Evolutionary conservation across 2,888 invertebrate genomes (phyloP).

Genomic region (Cheilosia variabilis): DNA sequence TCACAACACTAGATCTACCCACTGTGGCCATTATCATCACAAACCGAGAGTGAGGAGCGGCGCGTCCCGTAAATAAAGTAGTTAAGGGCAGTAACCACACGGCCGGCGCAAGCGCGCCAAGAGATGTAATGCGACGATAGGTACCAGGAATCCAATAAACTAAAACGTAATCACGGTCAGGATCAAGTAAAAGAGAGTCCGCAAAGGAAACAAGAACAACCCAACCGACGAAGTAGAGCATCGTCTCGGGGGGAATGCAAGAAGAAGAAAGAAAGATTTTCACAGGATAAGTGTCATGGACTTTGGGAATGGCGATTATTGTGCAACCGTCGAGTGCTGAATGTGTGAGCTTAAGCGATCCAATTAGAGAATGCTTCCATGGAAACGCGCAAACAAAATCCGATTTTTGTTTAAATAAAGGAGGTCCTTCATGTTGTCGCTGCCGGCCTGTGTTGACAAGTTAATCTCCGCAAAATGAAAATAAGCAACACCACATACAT

Average conservation of each 20-base stretch:
- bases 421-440: not conserved
- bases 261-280: not conserved
- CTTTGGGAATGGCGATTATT: constrained; percentile 23
- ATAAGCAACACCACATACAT: constrained; percentile 19
- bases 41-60: constrained; percentile 19
- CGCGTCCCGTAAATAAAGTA: constrained; percentile 56
- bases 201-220: constrained; percentile 1
- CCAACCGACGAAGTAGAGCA: constrained; percentile 34
- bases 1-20: constrained; percentile 30
- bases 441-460: constrained; percentile 19
- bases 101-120: constrained; percentile 40
- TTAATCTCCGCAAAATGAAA: constrained; percentile 47
- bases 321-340: constrained; percentile 41
- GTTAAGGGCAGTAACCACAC: constrained; percentile 33
- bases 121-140: constrained; percentile 55
- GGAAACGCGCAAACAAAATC: constrained; percentile 18
- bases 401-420: constrained; percentile 14
- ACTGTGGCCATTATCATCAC: constrained; percentile 43
- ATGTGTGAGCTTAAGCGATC: constrained; percentile 51
- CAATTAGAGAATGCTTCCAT: constrained; percentile 43
- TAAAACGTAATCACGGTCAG: constrained; percentile 51
- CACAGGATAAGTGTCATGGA: constrained; percentile 35
- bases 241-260: constrained; percentile 13
- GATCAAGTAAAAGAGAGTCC: constrained; percentile 32
- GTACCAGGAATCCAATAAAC: constrained; percentile 65